phyloP scores from a whole-genome alignment of 1,140 invertebrate species.

The Rhopalosiphum padi region DNA sequence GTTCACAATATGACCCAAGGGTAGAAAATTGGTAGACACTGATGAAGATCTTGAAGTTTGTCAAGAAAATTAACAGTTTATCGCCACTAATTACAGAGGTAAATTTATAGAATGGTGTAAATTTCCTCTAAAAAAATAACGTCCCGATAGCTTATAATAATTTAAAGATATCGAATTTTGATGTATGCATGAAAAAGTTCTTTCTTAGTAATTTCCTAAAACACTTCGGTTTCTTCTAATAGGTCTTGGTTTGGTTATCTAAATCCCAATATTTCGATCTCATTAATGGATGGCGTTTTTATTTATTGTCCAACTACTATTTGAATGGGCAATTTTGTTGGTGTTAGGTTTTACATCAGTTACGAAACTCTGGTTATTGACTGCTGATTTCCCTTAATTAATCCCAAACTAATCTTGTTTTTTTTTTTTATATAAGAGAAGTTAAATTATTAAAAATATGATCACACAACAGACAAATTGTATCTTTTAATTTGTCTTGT shows the following conservation, averaged over 20 bases:
- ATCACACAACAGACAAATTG: neutral
- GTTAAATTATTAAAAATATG: neutral
- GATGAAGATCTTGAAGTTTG: conserved; percentile 58
- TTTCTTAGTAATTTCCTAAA: conserved; percentile 27
- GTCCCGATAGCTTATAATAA: conserved; percentile 23
- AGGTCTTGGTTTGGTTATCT: neutral
- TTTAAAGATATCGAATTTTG: neutral
- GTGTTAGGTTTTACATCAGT: neutral
- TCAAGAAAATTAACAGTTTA: conserved; percentile 56
- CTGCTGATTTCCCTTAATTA: neutral
- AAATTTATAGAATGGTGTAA: conserved; percentile 56
- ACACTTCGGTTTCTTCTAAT: neutral
- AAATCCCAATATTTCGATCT: neutral
- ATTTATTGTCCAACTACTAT: neutral
- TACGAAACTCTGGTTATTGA: neutral
- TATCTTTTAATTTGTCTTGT: conserved; percentile 24
- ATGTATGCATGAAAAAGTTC: conserved; percentile 25
- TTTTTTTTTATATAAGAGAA: neutral
- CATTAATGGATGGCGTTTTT: neutral
- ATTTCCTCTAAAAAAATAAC: conserved; percentile 56
- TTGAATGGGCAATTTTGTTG: no score
- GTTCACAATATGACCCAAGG: conserved; percentile 44
- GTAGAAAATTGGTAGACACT: conserved; percentile 56
- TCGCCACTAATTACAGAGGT: conserved; percentile 55
- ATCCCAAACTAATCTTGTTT: neutral